Evolutionary conservation across 2,888 invertebrate species (phyloP).

Genomic region (Mellilla xanthometata): DNA sequence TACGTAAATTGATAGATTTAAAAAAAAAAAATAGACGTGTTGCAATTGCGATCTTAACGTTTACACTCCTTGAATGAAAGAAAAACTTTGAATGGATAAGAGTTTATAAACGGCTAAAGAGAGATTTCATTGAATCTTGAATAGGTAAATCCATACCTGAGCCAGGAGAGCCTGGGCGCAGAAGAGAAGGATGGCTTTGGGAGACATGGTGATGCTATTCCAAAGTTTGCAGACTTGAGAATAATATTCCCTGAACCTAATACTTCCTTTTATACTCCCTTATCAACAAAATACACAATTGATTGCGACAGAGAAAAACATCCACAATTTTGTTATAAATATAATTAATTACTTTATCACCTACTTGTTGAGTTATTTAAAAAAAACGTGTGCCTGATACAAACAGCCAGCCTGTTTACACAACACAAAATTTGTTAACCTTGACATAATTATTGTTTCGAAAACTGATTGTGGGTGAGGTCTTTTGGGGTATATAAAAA

Average conservation of each 20-base stretch:
- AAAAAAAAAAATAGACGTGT: no score
- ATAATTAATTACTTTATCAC: not conserved
- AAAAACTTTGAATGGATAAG: no score
- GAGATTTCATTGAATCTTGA: no score
- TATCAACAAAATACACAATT: not conserved
- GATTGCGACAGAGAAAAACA: no score
- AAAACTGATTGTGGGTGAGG: not conserved
- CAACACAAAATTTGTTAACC: not conserved
- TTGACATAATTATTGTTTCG: not conserved
- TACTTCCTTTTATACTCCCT: conserved; percentile 13
- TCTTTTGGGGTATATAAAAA: conserved; percentile 4
- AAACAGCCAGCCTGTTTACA: not conserved
- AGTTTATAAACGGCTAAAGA: no score
- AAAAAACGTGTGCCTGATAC: not conserved
- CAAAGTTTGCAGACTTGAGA: conserved; percentile 12
- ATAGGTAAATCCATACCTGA: conserved; percentile 33
- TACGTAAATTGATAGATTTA: no score
- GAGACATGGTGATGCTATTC: conserved; percentile 33
- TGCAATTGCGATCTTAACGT: no score
- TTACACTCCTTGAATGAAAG: no score
- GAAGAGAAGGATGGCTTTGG: conserved; percentile 33
- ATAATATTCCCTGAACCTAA: conserved; percentile 6
- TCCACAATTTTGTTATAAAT: no score
- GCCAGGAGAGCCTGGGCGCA: conserved; percentile 38
- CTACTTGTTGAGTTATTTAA: not conserved